Conservation (phyloP, 2,797 vertebrate genomes). For the Synanceia verrucosa region DNA sequence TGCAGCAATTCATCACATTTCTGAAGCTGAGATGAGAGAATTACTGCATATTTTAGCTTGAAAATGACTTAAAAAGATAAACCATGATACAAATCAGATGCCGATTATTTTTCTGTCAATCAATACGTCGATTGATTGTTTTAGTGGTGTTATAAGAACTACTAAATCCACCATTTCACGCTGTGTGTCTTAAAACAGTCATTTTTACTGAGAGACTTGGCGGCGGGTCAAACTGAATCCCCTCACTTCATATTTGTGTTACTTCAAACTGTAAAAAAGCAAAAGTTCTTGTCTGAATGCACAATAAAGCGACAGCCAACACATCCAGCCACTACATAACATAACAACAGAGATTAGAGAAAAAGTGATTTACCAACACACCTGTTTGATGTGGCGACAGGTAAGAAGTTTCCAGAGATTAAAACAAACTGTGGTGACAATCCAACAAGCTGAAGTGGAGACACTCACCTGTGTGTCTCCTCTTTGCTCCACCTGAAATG, state of each 20-base stretch:
- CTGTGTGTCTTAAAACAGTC: not conserved
- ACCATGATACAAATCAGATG: not conserved
- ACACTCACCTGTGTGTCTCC: conserved; percentile 27
- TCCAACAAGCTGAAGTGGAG: fast-evolving
- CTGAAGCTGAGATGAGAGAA: fast-evolving
- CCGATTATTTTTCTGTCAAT: too few species aligned
- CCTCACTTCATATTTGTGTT: fast-evolving
- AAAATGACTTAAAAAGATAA: not conserved
- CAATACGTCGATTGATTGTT: not conserved
- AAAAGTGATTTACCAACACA: not conserved
- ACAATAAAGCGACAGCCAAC: fast-evolving
- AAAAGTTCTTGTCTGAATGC: not conserved
- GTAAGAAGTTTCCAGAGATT: not conserved
- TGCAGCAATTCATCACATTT: not conserved
- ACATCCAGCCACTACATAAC: not conserved
- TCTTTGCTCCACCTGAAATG: not conserved
- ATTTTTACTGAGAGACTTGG: not conserved
- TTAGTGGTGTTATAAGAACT: not conserved
- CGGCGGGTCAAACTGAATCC: not conserved
- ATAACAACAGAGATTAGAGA: not conserved
- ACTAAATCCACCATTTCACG: not conserved
- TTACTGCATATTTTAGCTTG: not conserved
- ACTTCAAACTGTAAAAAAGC: not conserved
- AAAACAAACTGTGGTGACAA: not conserved
- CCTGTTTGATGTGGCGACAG: not conserved